Conservation (phyloP, 2,113 vertebrate species). For the Puntigrus tetrazona region DNA sequence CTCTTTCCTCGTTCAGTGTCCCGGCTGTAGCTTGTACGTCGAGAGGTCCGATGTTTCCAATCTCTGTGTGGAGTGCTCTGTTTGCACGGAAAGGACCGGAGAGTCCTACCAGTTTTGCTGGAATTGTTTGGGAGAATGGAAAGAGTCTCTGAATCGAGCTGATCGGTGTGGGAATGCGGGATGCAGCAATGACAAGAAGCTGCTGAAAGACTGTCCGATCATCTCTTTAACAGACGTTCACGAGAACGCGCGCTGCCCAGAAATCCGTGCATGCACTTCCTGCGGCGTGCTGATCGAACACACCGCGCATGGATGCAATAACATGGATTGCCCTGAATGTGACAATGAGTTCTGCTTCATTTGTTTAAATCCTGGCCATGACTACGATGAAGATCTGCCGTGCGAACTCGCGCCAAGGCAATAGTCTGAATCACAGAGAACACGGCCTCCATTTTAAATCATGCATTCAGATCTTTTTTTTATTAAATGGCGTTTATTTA, state of each 20-base stretch:
- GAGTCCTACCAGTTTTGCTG: background rate
- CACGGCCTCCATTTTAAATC: background rate
- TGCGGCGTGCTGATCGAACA: background rate
- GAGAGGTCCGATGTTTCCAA: background rate
- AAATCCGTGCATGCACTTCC: background rate
- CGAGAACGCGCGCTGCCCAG: background rate
- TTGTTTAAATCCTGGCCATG: background rate
- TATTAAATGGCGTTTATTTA: too few relatives aligned
- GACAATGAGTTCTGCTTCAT: background rate
- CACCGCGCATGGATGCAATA: background rate
- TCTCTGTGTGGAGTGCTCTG: background rate
- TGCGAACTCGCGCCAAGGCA: background rate
- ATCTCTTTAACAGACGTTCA: background rate
- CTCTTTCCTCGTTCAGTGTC: background rate
- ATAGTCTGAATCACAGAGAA: background rate
- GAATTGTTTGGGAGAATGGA: background rate
- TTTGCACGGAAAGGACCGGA: background rate
- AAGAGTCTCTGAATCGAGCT: background rate
- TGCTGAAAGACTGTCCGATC: background rate
- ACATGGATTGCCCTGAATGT: background rate
- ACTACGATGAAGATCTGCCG: background rate
- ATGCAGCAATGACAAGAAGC: background rate
- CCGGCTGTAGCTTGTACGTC: background rate
- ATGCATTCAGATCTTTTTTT: too few relatives aligned
- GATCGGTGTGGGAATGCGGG: background rate